Conservation (phyloP, 1,140 invertebrate species). For the Harlomillsia oculata region DNA sequence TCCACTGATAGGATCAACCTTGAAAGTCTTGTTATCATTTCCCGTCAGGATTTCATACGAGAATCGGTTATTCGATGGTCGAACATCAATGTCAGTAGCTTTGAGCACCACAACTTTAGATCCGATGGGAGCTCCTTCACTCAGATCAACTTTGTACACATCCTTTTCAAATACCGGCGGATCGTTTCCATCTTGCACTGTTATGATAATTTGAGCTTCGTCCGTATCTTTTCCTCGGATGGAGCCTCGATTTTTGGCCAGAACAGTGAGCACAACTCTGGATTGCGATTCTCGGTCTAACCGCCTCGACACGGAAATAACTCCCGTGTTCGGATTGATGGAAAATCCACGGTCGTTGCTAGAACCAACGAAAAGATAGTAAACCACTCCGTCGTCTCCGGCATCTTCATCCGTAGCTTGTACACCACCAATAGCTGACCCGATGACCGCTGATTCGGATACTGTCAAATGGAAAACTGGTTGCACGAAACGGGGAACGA, state of each 20-base stretch:
- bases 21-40: conserved; percentile 71
- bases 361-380: conserved; percentile 82
- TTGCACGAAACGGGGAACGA: conserved; percentile 79
- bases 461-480: conserved; percentile 87
- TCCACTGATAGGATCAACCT: conserved; percentile 75
- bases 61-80: conserved; percentile 83
- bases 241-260: conserved; percentile 88
- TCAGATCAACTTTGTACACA: conserved; percentile 62
- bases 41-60: conserved; percentile 80
- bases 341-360: conserved; percentile 85
- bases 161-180: conserved; percentile 77
- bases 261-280: conserved; percentile 74
- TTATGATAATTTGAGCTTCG: conserved; percentile 83
- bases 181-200: conserved; percentile 90
- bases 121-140: conserved; percentile 63
- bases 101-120: conserved; percentile 66
- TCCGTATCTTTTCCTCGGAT: conserved; percentile 85
- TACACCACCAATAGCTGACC: conserved; percentile 72
- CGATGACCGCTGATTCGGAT: conserved; percentile 80
- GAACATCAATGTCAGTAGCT: conserved; percentile 82
- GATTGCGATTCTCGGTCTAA: conserved; percentile 86
- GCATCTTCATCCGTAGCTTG: conserved; percentile 82
- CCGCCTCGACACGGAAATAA: conserved; percentile 67
- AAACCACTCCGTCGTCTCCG: conserved; percentile 83
- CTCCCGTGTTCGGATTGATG: conserved; percentile 72